A percentile compares a stretch with the other conserved stretches of the same genome.
phyloP scores from a whole-genome alignment of 2,888 invertebrate species.

The Ariolimax columbianus region DNA sequence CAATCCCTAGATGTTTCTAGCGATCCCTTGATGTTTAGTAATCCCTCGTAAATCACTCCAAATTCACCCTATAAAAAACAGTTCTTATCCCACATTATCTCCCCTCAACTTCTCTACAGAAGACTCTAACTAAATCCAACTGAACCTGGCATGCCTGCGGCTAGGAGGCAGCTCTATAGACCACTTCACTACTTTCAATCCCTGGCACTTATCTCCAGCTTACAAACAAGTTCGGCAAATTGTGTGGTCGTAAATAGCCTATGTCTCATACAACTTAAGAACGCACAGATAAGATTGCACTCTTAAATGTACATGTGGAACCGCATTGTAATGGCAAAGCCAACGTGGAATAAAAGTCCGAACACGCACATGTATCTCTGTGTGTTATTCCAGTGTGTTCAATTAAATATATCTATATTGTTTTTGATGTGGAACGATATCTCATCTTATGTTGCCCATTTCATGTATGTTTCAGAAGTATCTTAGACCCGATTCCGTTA shows the following conservation, averaged over 20 bases:
- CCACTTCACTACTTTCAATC: background rate
- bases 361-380: background rate
- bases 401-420: background rate
- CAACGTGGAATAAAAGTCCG: background rate
- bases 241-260: background rate
- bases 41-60: background rate
- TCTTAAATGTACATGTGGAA: background rate
- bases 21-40: too few species aligned
- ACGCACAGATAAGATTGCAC: background rate
- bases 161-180: background rate
- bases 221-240: constrained; percentile 5
- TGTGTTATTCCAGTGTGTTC: background rate
- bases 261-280: background rate
- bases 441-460: too few species aligned
- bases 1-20: too few species aligned
- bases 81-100: background rate
- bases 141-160: background rate
- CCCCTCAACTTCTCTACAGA: background rate
- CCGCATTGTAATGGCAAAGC: background rate
- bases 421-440: too few species aligned
- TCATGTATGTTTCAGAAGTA: too few species aligned
- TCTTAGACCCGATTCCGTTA: too few species aligned
- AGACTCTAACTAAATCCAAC: background rate
- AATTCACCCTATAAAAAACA: background rate
- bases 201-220: background rate